Evolutionary conservation across 2,888 invertebrate genomes (phyloP).

Genomic region (Drosophila macrospina): DNA sequence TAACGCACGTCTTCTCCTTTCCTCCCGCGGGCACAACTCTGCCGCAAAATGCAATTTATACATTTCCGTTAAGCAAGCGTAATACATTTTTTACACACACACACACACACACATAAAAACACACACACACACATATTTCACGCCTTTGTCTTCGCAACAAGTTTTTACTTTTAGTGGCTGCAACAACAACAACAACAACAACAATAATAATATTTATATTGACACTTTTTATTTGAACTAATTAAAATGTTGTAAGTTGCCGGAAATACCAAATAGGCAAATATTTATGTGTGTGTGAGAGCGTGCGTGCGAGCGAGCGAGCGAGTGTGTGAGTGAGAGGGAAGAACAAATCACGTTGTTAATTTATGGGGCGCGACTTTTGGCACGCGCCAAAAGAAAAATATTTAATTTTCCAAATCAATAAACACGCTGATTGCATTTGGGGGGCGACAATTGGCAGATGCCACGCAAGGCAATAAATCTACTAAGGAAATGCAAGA

Average conservation of each 20-base stretch:
- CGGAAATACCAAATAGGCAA: conserved; percentile 56
- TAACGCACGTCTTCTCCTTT: conserved; percentile 36
- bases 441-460: conserved; percentile 76
- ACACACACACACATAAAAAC: no score
- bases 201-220: neutral
- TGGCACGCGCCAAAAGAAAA: conserved; percentile 66
- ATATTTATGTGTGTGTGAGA: conserved; percentile 20
- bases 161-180: conserved; percentile 71
- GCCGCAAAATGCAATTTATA: conserved; percentile 78
- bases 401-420: conserved; percentile 81
- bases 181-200: conserved; percentile 31
- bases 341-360: conserved; percentile 64
- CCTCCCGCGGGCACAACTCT: conserved; percentile 7
- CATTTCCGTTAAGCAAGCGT: conserved; percentile 78
- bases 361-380: conserved; percentile 71
- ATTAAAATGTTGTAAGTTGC: conserved; percentile 64
- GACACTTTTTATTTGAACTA: conserved; percentile 57
- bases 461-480: conserved; percentile 72
- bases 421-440: conserved; percentile 80
- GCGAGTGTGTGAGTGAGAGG: neutral
- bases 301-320: neutral
- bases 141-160: conserved; percentile 56
- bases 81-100: conserved; percentile 50
- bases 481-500: conserved; percentile 51
- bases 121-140: conserved; percentile 1